Conservation (phyloP, 1,140 invertebrate genomes). For the Lepeophtheirus salmonis region DNA sequence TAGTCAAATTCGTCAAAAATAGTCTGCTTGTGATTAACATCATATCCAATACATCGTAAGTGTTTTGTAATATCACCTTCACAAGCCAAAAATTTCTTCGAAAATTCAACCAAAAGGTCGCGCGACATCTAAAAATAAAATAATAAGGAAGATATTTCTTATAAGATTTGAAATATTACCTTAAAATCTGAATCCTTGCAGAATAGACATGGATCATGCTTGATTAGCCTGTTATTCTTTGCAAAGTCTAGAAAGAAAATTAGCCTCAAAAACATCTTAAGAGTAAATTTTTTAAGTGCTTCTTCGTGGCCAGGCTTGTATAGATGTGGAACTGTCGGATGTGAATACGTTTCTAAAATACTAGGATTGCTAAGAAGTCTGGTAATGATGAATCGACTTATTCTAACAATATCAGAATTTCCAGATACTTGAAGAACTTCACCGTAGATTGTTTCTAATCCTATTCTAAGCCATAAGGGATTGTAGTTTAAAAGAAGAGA, state of each 20-base stretch:
- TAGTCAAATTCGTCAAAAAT: constrained; percentile 73
- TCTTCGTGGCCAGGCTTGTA: constrained; percentile 34
- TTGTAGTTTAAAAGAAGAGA: constrained; percentile 64
- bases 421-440: constrained; percentile 49
- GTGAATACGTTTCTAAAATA: constrained; percentile 28
- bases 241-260: constrained; percentile 70
- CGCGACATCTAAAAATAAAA: constrained; percentile 28
- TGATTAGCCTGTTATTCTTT: constrained; percentile 55
- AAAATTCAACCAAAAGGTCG: constrained; percentile 53
- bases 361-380: constrained; percentile 30
- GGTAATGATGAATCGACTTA: constrained; percentile 48
- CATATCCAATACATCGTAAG: constrained; percentile 49
- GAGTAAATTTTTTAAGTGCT: constrained; percentile 56
- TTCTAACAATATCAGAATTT: constrained; percentile 53
- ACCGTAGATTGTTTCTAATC: constrained; percentile 62
- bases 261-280: constrained; percentile 61
- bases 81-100: constrained; percentile 55
- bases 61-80: constrained; percentile 68
- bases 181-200: constrained; percentile 55
- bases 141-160: no score
- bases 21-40: constrained; percentile 52
- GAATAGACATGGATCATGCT: constrained; percentile 74
- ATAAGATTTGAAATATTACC: constrained; percentile 44
- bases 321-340: constrained; percentile 32
- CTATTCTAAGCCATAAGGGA: constrained; percentile 70